phyloP scores from a whole-genome alignment of 2,113 vertebrate genomes.

The Callospermophilus lateralis region DNA sequence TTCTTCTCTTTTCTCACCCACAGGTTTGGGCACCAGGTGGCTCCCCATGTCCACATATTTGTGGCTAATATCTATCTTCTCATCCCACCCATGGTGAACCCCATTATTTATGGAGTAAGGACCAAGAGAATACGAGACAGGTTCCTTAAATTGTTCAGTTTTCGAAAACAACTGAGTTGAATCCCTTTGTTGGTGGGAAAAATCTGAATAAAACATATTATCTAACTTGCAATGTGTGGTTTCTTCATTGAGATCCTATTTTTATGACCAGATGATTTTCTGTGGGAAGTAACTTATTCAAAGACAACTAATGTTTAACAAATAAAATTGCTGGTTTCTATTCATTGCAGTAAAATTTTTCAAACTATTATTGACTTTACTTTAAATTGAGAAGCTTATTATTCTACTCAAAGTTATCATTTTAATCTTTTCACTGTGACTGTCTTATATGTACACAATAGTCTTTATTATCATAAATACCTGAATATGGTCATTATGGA shows the following conservation, averaged over 20 bases:
- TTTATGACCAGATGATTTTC: neutral
- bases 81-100: conserved; percentile 75
- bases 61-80: conserved; percentile 81
- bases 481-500: neutral
- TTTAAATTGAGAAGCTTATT: neutral
- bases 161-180: conserved; percentile 35
- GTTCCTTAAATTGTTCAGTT: conserved; percentile 39
- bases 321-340: neutral
- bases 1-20: conserved; percentile 83
- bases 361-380: neutral
- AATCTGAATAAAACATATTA: neutral
- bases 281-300: neutral
- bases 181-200: neutral
- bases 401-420: neutral
- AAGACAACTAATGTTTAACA: neutral
- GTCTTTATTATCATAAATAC: neutral
- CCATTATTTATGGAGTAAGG: conserved; percentile 72
- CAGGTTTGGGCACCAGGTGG: conserved; percentile 68
- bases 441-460: neutral
- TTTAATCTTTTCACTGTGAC: neutral
- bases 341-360: neutral
- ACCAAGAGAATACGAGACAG: conserved; percentile 60
- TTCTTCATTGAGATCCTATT: neutral
- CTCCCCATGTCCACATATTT: conserved; percentile 72
- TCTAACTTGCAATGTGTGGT: neutral